phyloP scores from a whole-genome alignment of 2,113 vertebrate genomes.

The Serinus canaria region DNA sequence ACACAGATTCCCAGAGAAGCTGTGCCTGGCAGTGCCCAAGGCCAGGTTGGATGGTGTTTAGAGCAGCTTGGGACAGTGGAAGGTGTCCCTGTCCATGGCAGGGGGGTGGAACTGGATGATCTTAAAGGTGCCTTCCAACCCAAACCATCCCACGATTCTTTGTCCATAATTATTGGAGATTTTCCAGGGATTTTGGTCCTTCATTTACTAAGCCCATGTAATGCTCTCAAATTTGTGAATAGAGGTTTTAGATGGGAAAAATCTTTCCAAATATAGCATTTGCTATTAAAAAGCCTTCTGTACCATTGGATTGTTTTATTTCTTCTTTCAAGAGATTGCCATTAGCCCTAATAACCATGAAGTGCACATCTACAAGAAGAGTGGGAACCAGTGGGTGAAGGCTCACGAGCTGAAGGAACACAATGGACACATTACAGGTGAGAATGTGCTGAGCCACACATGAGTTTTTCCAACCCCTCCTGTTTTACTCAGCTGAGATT shows the following conservation, averaged over 20 bases:
- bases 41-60: accelerated
- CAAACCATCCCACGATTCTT: not conserved
- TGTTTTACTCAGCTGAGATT: not conserved
- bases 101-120: accelerated
- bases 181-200: not conserved
- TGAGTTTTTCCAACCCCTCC: not conserved
- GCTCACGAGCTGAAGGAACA: constrained; percentile 97
- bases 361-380: constrained; percentile 99
- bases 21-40: not conserved
- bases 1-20: not conserved
- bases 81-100: not conserved
- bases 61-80: not conserved
- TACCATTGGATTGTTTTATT: not conserved
- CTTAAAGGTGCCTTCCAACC: not conserved
- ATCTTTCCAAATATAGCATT: not conserved
- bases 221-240: not conserved
- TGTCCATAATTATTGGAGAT: not conserved
- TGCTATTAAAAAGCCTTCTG: not conserved
- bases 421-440: constrained; percentile 98
- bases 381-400: constrained; percentile 94
- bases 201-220: not conserved
- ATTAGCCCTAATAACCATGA: constrained; percentile 99
- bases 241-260: not conserved
- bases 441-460: not conserved
- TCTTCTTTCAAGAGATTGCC: constrained; percentile 85